Base-by-base conservation (phyloP, 2,888 invertebrate genomes). In the Oegoconia quadripuncta region DNA sequence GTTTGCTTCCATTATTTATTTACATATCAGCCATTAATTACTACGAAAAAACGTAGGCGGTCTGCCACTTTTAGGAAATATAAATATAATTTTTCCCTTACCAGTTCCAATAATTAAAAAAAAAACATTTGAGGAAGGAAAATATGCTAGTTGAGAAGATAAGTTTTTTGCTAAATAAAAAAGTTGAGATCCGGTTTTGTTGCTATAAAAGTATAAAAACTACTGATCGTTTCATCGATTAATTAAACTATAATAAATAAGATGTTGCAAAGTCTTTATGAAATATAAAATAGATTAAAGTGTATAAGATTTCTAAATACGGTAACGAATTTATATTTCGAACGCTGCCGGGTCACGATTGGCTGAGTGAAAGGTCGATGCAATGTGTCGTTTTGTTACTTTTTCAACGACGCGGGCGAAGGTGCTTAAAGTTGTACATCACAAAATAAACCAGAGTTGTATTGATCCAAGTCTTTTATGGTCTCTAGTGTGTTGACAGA, bases 311-410 rank as follows among this genome's bases (percentile, higher is more conserved):
- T 27, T 27, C 13, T 6, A 27, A 27, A 27, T 13, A 22, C 22
- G 6, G 1, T 13, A 3, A 27, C 27, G 6, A 6, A 27, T 27
- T 26, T 26, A 27, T 9, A 23, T 23, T 27, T 27, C 3, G 27
- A 27, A 27, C 14, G 5, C 9, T 3, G 7, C 7, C 23, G 33
- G 16, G 25, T 34, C 33, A 34, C 32, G 20, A 13, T 32, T 18
- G 29, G 29, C 20, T 7, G 12, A 34, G 33, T 23, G 33, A 25
- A 34, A 34, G 33, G 33, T 34, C 33, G 33, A 20, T n/a, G 4
- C 20, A 17, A 20, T 22, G 11, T 13, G 12, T 30, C 30, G 9
- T 11, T 20, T 20, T 3, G 13, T 31, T 31, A n/a, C 9, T 15
- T 15, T 13, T 34, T n/a, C 33, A 34, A 16, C 11, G 23, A 13